Percentiles rank a stretch among this genome's conserved stretches.
These are phyloP conservation scores for Silvanus unidentatus DNA, from an alignment of 2,888 invertebrate species.

Conservation along the genomic window DNA sequence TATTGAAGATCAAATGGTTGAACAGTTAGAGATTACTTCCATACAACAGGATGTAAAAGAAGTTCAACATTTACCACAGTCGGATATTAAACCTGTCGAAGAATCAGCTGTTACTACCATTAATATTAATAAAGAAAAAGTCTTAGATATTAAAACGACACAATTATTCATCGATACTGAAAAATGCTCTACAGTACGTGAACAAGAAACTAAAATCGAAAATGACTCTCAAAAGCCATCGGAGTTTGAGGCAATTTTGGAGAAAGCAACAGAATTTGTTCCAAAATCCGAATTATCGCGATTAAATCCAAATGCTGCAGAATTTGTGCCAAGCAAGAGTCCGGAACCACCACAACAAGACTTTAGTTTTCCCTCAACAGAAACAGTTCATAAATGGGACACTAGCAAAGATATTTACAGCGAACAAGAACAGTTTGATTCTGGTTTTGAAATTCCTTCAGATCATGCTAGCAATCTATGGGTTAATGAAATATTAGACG, in stretches of 20 bases:
- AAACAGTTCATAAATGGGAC: conserved; percentile 22
- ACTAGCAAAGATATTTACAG: conserved; percentile 25
- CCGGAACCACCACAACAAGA: conserved; percentile 18
- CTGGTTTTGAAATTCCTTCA: conserved; percentile 33
- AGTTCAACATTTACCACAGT: too few species aligned
- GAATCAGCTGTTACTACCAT: too few species aligned
- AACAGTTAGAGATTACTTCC: too few species aligned
- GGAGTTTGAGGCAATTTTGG: conserved; percentile 38
- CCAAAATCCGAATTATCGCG: conserved; percentile 36
- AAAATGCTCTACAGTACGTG: too few species aligned
- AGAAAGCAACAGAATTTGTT: conserved; percentile 36
- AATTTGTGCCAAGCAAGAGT: conserved; percentile 37
- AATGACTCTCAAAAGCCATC: conserved; percentile 15
- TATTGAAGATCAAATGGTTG: background rate
- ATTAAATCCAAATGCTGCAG: conserved; percentile 42
- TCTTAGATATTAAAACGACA: too few species aligned
- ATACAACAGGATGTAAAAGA: too few species aligned
- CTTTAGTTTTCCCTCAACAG: conserved; percentile 6
- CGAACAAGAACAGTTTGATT: conserved; percentile 25
- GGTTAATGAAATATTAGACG: conserved; percentile 36
- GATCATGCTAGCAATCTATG: conserved; percentile 38
- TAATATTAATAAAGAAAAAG: too few species aligned
- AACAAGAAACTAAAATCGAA: background rate
- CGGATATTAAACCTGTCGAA: too few species aligned
- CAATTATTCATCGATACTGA: too few species aligned